Evolutionary conservation across 2,113 vertebrate genomes (phyloP).

Genomic region (Antechinus flavipes): DNA sequence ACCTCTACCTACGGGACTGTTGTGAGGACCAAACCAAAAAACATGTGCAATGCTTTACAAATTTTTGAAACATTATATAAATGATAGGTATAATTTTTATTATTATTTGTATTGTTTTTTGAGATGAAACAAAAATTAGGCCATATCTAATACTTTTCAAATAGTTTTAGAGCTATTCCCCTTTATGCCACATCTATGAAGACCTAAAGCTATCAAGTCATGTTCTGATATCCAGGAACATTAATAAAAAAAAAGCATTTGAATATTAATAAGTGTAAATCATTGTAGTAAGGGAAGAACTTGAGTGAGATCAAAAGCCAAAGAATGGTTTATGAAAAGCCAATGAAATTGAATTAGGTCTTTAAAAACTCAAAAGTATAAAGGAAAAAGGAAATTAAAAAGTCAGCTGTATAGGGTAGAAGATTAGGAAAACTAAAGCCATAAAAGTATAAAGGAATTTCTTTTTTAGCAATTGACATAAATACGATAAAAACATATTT

Average conservation of each 20-base stretch:
- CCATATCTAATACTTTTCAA: background rate
- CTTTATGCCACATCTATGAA: background rate
- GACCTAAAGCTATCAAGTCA: background rate
- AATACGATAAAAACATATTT: background rate
- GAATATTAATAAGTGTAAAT: background rate
- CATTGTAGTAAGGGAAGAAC: background rate
- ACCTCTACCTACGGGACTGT: background rate
- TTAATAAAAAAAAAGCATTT: background rate
- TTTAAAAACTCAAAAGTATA: background rate
- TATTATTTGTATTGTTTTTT: background rate
- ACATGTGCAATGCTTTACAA: background rate
- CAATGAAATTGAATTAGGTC: background rate
- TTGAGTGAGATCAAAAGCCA: background rate
- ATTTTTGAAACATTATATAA: background rate
- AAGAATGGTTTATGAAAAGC: background rate
- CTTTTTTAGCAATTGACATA: background rate
- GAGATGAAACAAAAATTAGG: background rate
- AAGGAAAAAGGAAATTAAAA: background rate
- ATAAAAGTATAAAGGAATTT: background rate
- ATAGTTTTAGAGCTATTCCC: background rate
- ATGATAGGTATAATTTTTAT: background rate
- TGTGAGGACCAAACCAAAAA: background rate
- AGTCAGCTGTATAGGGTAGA: background rate
- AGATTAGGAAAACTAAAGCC: background rate
- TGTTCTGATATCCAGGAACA: background rate